Conservation (phyloP, 1,140 invertebrate species). For the Venturia canescens region DNA sequence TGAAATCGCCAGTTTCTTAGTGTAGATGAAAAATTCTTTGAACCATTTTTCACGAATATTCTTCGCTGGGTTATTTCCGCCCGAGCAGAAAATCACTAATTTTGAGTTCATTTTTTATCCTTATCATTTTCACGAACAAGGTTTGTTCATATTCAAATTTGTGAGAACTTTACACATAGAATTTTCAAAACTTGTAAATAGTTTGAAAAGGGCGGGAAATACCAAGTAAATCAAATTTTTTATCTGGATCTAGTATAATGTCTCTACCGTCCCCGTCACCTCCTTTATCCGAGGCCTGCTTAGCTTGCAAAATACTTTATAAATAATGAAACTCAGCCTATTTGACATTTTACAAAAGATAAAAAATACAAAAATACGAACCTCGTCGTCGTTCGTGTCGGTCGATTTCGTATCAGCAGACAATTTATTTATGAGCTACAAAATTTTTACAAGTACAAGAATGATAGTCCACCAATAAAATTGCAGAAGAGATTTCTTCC, state of each 20-base stretch:
- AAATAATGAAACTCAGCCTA: constrained; percentile 14
- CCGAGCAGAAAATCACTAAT: too few relatives aligned
- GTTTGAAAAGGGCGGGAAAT: not conserved
- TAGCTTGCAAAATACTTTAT: constrained; percentile 17
- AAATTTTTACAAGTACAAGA: constrained; percentile 79
- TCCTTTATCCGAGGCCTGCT: constrained; percentile 49
- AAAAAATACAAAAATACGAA: constrained; percentile 40
- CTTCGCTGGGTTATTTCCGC: too few relatives aligned
- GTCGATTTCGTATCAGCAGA: constrained; percentile 74
- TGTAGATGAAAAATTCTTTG: too few relatives aligned
- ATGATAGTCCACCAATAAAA: constrained; percentile 75
- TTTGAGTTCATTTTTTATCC: too few relatives aligned
- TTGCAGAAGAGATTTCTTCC: constrained; percentile 72
- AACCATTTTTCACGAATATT: too few relatives aligned
- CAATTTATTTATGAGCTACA: constrained; percentile 79
- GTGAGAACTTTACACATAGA: constrained; percentile 70
- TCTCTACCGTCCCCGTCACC: constrained; percentile 72
- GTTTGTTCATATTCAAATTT: constrained; percentile 64
- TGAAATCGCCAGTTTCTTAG: too few relatives aligned
- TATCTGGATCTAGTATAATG: constrained; percentile 69
- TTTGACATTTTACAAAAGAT: constrained; percentile 27
- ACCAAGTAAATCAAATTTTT: constrained; percentile 59
- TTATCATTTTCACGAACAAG: constrained; percentile 42
- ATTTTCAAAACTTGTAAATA: not conserved
- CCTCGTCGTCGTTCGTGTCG: constrained; percentile 62